Percentiles rank a stretch among this genome's conserved stretches.
Evolutionary conservation across 2,797 vertebrate species (phyloP).

Genomic region (Pipistrellus pipistrellus): DNA sequence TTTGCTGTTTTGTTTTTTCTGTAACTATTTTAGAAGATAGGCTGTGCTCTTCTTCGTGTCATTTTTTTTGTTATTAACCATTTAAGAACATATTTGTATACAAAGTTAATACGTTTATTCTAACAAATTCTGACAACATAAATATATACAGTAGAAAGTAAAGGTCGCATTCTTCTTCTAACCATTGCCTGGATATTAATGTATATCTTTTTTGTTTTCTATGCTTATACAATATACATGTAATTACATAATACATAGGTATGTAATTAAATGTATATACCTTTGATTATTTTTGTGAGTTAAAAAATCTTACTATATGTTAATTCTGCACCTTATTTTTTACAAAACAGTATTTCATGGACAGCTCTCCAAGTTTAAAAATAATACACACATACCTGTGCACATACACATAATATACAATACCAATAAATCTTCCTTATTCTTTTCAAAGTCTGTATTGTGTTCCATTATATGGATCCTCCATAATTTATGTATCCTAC

Average conservation of each 20-base stretch:
- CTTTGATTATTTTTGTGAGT: conserved; percentile 52
- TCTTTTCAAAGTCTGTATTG: conserved; percentile 44
- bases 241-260: neutral
- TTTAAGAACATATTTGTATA: neutral
- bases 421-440: neutral
- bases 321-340: conserved; percentile 30
- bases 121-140: conserved; percentile 51
- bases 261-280: neutral
- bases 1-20: conserved; percentile 36
- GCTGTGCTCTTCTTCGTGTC: neutral
- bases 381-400: neutral
- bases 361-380: conserved; percentile 24
- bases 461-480: conserved; percentile 31
- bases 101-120: conserved; percentile 10
- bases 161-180: neutral
- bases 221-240: neutral
- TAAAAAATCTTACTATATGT: neutral
- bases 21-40: conserved; percentile 52
- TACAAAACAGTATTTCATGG: conserved; percentile 1
- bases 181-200: conserved; percentile 5
- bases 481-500: conserved; percentile 29
- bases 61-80: conserved; percentile 43
- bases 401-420: neutral
- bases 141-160: conserved; percentile 9
- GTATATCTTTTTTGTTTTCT: conserved; percentile 47